Base-by-base conservation (phyloP, 2,797 vertebrate genomes). In the Sebastolobus alascanus region DNA sequence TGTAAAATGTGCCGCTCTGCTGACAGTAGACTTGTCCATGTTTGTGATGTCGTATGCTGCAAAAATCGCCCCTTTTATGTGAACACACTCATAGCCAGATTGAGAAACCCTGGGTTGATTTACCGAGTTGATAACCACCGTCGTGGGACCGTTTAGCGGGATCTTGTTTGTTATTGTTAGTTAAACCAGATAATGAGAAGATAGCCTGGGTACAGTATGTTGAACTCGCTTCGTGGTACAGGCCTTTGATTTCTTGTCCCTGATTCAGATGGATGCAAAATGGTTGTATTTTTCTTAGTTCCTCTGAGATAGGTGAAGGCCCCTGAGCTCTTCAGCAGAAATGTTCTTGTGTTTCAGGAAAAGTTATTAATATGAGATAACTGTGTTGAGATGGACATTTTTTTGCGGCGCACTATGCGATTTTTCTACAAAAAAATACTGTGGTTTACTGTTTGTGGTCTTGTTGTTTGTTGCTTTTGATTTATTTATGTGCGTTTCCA, bases 391-490 rank as follows among this genome's bases (percentile, higher is more conserved):
- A 27, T 35, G 58, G 52, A 4, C 4, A 1, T 25, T 29, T 71
- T 37, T 27, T 18, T 64, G 25, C 2, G 4, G 68, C 5, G 3
- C 16, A 11, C 59, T 54, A 16, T n/a, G n/a, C 2, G 22, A 64
- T 61, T 68, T 33, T 76, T 75, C 65, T 60, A 46, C 68, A 40
- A 68, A 61, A 33, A 56, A 67, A 22, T 3, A 27, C 8, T 20
- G 50, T 43, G 22, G 22, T 43, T 77, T 72, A 25, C 68, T 75
- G 50, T 46, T 64, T 50, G 13, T 85, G 52, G 73, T 70, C 1
- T 54, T 38, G 12, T 22, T 4, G 22, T 83, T 5, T 54, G 54
- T 38, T 84, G 38, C 31, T 78, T 64, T 61, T 52, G 13, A 35
- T 7, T 16, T 38, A 7, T 69, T 50, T 31, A 16, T 33, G 52